phyloP scores from a whole-genome alignment of 2,888 invertebrate species.

The Steinernema hermaphroditum region DNA sequence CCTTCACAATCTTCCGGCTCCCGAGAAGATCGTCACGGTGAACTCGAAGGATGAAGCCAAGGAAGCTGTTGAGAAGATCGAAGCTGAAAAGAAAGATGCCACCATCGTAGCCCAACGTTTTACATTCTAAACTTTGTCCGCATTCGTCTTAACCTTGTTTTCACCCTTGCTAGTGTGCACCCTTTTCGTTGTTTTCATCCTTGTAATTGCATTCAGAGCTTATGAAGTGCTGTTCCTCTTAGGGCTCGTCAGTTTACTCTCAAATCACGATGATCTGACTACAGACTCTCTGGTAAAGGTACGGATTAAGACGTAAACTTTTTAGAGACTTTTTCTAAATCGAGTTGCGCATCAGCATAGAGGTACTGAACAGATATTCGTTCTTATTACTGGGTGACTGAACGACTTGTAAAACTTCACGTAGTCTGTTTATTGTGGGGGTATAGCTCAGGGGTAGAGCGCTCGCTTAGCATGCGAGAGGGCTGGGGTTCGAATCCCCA shows the following conservation, averaged over 20 bases:
- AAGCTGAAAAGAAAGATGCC: background rate
- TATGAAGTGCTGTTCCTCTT: too few relatives aligned
- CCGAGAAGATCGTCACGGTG: background rate
- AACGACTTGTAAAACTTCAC: background rate
- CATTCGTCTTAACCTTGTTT: background rate
- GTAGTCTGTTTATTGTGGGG: too few relatives aligned
- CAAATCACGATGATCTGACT: background rate
- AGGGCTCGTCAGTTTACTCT: background rate
- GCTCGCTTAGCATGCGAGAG: conserved; percentile 36
- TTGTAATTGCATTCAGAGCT: too few relatives aligned
- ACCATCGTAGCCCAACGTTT: background rate
- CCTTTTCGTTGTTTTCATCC: too few relatives aligned
- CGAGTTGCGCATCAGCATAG: background rate
- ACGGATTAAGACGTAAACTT: background rate
- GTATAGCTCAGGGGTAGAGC: conserved; percentile 25
- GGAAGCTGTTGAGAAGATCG: background rate
- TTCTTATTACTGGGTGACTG: background rate
- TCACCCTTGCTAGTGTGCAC: too few relatives aligned
- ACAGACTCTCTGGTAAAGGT: background rate
- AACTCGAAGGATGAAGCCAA: background rate
- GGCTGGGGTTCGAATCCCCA: conserved; percentile 25
- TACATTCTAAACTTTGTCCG: background rate
- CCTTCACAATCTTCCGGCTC: background rate
- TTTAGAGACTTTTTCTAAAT: background rate
- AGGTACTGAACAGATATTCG: background rate